Base-by-base conservation (phyloP, 2,888 invertebrate genomes). In the Gisinianus flammeolus region DNA sequence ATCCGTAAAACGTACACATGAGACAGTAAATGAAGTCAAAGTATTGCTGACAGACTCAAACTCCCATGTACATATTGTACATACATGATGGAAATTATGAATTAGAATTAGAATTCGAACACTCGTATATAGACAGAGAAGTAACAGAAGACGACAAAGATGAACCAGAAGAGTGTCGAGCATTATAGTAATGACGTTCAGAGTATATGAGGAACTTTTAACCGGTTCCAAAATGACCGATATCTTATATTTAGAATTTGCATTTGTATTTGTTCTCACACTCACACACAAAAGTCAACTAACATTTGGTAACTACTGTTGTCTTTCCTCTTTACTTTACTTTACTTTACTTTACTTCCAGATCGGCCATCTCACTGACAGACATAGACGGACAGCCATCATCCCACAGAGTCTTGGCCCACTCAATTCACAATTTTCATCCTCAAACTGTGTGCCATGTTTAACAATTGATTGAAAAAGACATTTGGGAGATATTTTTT, bases 171-270 rank as follows among this genome's bases (percentile, higher is more conserved):
- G 26, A 6, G 10, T 26, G 26, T 10, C 12, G 16, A 4, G 10
- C 5, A 6, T 24, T 10, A 10, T 64, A 66, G 6, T 66, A 66
- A 12, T 30, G 16, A 66, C 19, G 5, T 16, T 19, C 2, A 8
- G 30, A 28, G 24, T n/a, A 22, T 22, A 72, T 8, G 30, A 56
- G 58, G 70, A 71, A 71, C 70, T 44, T 62, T 44, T 74, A 74
- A 74, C 73, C 64, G 73, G 66, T 64, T 74, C 24, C 31, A 52
- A 74, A 74, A 66, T 74, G 74, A 74, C 74, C 74, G 74, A 74
- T 74, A 67, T 74, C 30, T 68, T 68, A 8, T 8, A 35, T 8
- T 58, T 62, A 24, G 26, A 24, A 62, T 62, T 68, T 31, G 35
- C 35, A 68, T 72, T 72, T 62, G 16, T 28, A 12, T 28, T 26